Evolutionary conservation across 2,888 invertebrate genomes (phyloP), one percentile per base, ranked within the genome.

Genomic region (Lasioglossum oenotherae): DNA sequence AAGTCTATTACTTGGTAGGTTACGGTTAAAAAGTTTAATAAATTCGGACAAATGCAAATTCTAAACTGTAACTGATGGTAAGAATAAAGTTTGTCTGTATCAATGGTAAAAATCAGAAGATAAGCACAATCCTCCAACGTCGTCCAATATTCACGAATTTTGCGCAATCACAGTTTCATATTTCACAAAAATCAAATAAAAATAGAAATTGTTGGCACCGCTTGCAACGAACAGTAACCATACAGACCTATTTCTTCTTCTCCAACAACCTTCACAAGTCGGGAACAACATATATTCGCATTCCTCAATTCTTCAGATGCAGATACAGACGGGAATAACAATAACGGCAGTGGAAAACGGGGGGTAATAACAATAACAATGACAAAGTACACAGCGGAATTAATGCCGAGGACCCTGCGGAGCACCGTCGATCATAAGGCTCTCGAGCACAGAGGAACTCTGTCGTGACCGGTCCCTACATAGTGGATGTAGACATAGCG

Each of bases 401-500:
- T 64, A 64, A 64, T 64, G 16, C 64, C 5, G 35, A 35, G 16
- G 64, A 31, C 19, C 31, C 35, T 35, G 57, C n/a, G 57, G 57
- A n/a, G n/a, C 19, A 35, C 31, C 64, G 46, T 76, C n/a, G 44
- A 82, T 75, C 41, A 74, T 57, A 81, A 46, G 53, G 44, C 38
- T 74, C 38, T 74, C 53, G 64, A 73, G 12, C 1, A 14, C 49
- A 74, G 49, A 72, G 80, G 49, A 69, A 46, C 67, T 19, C 67
- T 31, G 44, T 76, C 19, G 44, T 53, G 35, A 27, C 46, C 35
- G 19, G 72, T 14, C 38, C 76, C 46, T 14, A 38, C 38, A n/a
- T 38, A 31, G 79, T 69, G 75, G 82, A 89, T 90, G 91, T 91
- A 88, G 86, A 88, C 86, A 77, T 91, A 85, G 73, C 80, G 81